Base-by-base conservation (phyloP, 2,888 invertebrate genomes). In the Amphipyra tragopoginis region DNA sequence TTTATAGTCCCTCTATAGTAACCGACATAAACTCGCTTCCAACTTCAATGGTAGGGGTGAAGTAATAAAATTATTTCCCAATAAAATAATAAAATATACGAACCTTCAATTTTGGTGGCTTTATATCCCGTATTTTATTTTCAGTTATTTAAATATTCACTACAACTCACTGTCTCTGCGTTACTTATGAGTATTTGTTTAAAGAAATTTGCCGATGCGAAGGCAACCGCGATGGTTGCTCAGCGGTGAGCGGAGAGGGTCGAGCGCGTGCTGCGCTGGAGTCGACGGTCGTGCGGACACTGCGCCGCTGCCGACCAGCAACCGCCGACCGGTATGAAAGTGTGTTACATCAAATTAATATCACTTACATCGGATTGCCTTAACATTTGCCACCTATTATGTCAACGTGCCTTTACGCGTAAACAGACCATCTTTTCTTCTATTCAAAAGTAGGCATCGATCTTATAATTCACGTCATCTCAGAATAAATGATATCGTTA, bases 321-420 rank as follows among this genome's bases (percentile, higher is more conserved):
- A 74, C 78, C 68, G 76, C 72, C 65, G 71, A 85, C 89, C 88
- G 85, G 84, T 87, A 88, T 86, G 92, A 93, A 93, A 93, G 92
- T 92, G 84, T 87, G 86, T 85, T 87, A 85, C 85, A 84, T 85
- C 88, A 86, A 89, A 90, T 90, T 91, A 91, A 91, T 90, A 90
- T 90, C 90, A 91, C 89, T 91, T 90, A 89, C 88, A 83, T 82
- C 84, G 83, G 82, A 84, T 85, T 84, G 85, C 86, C 85, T 85
- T 87, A 90, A 87, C 87, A 87, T 87, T 88, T 88, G 80, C 85
- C 81, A 86, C 81, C 80, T 86, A 85, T 87, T 89, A 88, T 88
- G 86, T 86, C 86, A 86, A 88, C 77, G 38, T 39, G 29, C 21
- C 45, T 69, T 65, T 65, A 65, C 59, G 70, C 71, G 67, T 65